Base-by-base conservation (phyloP, 2,888 invertebrate species). In the Nomada ferruginata region DNA sequence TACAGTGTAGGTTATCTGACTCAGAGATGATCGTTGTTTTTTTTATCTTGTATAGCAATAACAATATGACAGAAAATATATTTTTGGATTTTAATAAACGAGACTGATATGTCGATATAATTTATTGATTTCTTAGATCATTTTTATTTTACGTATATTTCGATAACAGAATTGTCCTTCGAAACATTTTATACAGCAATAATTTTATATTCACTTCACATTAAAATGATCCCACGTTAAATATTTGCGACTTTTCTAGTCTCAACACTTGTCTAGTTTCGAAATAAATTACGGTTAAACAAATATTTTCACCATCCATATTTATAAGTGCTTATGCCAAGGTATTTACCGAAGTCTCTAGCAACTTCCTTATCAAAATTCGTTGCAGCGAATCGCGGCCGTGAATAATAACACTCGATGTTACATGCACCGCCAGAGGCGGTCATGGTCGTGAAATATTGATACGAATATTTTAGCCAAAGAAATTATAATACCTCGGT, bases 361-460 rank as follows among this genome's bases (percentile, higher is more conserved):
- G 29, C 57, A 20, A 36, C 18, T 18, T 42, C 18, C 20, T 74
- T 80, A 72, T 80, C 57, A 63, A 79, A 72, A 81, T 80, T 80
- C 69, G 55, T 73, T 66, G 81, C 80, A 36, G 20, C 10, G 55
- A 70, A 50, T 80, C 42, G 60, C 65, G 74, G 44, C 36, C 36
- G 69, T 65, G 82, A 82, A 81, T 63, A 81, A 75, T 63, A 66
- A 11, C 29, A 59, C n/a, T 57, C 66, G 66, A 72, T 59, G 53
- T 75, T 75, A 42, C 68, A 64, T 75, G 60, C 71, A 76, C 71
- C 47, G n/a, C 47, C 18, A 13, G 68, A 64, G 69, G 9, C 68
- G 76, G 79, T 76, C 84, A 79, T 79, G 76, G 79, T 75, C 84
- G 69, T 57, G 52, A 65, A 82, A 81, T 71, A 75, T 75, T 61